phyloP scores from a whole-genome alignment of 30 jellyfish, hydroid and myxozoan genomes.

The Euphysa ruthae region DNA sequence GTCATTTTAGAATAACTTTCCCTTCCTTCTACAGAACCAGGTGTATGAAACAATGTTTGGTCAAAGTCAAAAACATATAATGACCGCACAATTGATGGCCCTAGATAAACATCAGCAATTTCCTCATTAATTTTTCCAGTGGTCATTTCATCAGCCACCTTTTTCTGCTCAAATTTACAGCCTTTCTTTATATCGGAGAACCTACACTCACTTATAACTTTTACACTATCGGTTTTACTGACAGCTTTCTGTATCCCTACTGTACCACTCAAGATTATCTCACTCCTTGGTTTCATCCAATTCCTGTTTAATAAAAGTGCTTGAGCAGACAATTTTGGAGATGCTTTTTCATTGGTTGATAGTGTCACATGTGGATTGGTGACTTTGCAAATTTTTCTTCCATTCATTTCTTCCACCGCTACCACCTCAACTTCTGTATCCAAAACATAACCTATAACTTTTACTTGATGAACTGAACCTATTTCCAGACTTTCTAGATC shows the following conservation, averaged over 20 bases:
- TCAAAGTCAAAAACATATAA: slow-evolving; percentile 83
- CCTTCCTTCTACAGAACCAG: slow-evolving; percentile 81
- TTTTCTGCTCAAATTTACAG: too few relatives aligned
- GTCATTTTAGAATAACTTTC: slow-evolving; percentile 33
- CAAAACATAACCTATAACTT: slow-evolving; percentile 52
- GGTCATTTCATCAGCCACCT: background rate
- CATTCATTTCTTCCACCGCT: slow-evolving; percentile 51
- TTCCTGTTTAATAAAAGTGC: background rate
- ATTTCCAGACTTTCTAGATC: slow-evolving; percentile 43
- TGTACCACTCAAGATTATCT: slow-evolving; percentile 50
- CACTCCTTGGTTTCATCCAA: slow-evolving; percentile 44
- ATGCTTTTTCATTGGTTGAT: slow-evolving; percentile 31
- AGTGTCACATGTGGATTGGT: slow-evolving; percentile 74
- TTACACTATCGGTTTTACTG: slow-evolving; percentile 31
- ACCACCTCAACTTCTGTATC: slow-evolving; percentile 58
- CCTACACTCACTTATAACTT: slow-evolving; percentile 1
- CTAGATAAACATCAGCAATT: slow-evolving; percentile 22
- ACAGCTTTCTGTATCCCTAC: slow-evolving; percentile 82
- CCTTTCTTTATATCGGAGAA: background rate
- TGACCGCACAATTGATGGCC: slow-evolving; percentile 30
- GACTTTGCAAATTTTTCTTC: slow-evolving; percentile 23
- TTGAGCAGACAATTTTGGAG: slow-evolving; percentile 12
- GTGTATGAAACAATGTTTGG: slow-evolving; percentile 77
- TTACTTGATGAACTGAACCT: slow-evolving; percentile 43
- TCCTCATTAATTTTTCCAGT: background rate